These are phyloP conservation scores for Jaculus jaculus DNA, from an alignment of 2,113 vertebrate genomes.

Conservation along the genomic window DNA sequence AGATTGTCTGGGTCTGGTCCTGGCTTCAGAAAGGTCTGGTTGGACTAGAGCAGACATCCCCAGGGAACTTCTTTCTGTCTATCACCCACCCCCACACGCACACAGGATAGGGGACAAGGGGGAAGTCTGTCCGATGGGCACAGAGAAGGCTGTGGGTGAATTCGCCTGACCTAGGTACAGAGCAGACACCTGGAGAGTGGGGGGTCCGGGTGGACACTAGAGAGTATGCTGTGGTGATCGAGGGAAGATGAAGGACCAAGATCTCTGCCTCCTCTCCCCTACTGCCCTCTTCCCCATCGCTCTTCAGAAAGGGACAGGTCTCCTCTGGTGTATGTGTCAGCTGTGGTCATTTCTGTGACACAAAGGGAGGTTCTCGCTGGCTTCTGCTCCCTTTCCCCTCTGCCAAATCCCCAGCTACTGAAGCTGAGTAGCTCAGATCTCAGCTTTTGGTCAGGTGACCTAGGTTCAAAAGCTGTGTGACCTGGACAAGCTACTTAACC, in stretches of 20 bases:
- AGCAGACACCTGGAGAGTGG: background rate
- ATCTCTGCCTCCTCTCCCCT: background rate
- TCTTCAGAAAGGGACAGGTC: slow-evolving; percentile 17
- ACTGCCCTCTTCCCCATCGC: background rate
- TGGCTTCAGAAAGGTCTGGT: background rate
- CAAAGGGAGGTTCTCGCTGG: background rate
- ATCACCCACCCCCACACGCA: background rate
- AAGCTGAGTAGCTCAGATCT: slow-evolving; percentile 40
- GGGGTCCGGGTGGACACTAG: background rate
- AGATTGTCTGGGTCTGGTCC: background rate
- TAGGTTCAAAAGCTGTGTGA: slow-evolving; percentile 44
- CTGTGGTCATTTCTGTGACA: slow-evolving; percentile 30
- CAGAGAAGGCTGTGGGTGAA: background rate
- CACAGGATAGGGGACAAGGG: background rate
- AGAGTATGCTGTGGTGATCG: background rate
- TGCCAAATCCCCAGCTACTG: background rate
- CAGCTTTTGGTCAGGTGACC: slow-evolving; percentile 30
- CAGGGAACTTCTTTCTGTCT: slow-evolving; percentile 7
- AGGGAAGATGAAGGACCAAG: background rate
- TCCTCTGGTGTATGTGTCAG: background rate
- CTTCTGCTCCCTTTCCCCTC: background rate
- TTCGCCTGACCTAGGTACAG: background rate
- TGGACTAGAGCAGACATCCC: slow-evolving; percentile 10
- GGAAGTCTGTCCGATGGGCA: background rate
- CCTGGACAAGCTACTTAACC: slow-evolving; percentile 10